phyloP scores from a whole-genome alignment of 2,113 vertebrate genomes.

The Riparia riparia region DNA sequence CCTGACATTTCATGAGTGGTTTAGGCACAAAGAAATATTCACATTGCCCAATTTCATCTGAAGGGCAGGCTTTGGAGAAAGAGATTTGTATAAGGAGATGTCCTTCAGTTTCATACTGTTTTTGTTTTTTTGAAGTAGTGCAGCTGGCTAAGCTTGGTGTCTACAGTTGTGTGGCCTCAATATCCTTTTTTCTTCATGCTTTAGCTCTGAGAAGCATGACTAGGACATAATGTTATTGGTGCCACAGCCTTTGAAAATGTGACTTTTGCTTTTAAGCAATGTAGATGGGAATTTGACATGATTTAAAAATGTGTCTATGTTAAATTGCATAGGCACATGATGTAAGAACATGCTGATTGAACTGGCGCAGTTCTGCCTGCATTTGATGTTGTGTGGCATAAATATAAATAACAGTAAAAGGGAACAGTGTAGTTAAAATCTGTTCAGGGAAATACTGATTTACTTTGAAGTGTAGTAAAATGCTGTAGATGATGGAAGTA shows the following conservation, averaged over 20 bases:
- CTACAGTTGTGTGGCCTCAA: neutral
- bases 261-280: neutral
- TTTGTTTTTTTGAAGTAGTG: neutral
- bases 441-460: neutral
- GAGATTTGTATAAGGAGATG: neutral
- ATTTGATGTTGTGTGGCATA: neutral
- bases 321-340: neutral
- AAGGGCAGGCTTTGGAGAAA: neutral
- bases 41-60: neutral
- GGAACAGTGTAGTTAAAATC: neutral
- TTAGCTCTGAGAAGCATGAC: neutral
- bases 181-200: neutral
- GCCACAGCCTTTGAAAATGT: neutral
- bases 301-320: neutral
- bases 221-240: neutral
- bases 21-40: neutral
- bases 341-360: neutral
- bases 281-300: neutral
- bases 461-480: neutral
- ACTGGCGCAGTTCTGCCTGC: neutral
- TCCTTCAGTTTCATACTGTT: neutral
- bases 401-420: neutral
- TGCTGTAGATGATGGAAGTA: neutral
- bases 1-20: neutral
- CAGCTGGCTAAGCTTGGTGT: neutral